Conservation (phyloP, 1,140 invertebrate species). For the Drosophila ironensis region DNA sequence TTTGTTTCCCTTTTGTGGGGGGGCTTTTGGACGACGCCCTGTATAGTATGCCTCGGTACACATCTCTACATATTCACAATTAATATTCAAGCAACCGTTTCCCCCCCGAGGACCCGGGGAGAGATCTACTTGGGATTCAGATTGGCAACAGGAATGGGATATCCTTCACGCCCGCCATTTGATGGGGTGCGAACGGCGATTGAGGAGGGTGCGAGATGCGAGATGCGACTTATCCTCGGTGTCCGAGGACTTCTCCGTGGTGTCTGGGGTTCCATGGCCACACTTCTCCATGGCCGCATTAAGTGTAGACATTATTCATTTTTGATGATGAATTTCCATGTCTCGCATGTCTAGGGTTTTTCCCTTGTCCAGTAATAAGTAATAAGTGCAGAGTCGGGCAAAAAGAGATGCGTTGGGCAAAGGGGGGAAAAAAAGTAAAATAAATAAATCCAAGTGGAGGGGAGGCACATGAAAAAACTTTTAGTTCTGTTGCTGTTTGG, state of each 20-base stretch:
- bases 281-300: slow-evolving; percentile 57
- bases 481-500: slow-evolving; percentile 75
- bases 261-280: not conserved
- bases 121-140: slow-evolving; percentile 17
- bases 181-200: slow-evolving; percentile 77
- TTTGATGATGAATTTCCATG: slow-evolving; percentile 81
- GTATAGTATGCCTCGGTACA: too few relatives aligned
- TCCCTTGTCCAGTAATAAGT: slow-evolving; percentile 71
- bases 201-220: slow-evolving; percentile 65
- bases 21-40: too few relatives aligned
- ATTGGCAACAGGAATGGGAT: not conserved
- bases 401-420: slow-evolving; percentile 21
- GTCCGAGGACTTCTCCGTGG: slow-evolving; percentile 13
- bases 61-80: slow-evolving; percentile 66
- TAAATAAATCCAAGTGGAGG: slow-evolving; percentile 47
- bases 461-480: slow-evolving; percentile 70
- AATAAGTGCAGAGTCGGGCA: slow-evolving; percentile 68
- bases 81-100: slow-evolving; percentile 78
- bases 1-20: slow-evolving; percentile 59
- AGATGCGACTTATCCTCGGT: slow-evolving; percentile 57
- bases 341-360: slow-evolving; percentile 76
- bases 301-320: slow-evolving; percentile 81
- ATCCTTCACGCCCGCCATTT: slow-evolving; percentile 69
- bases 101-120: slow-evolving; percentile 4
- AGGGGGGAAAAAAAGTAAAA: slow-evolving; percentile 29